These are phyloP conservation scores for Pachyseris speciosa DNA, from an alignment of 64 coral and sea anemone genomes.

Conservation along the genomic window DNA sequence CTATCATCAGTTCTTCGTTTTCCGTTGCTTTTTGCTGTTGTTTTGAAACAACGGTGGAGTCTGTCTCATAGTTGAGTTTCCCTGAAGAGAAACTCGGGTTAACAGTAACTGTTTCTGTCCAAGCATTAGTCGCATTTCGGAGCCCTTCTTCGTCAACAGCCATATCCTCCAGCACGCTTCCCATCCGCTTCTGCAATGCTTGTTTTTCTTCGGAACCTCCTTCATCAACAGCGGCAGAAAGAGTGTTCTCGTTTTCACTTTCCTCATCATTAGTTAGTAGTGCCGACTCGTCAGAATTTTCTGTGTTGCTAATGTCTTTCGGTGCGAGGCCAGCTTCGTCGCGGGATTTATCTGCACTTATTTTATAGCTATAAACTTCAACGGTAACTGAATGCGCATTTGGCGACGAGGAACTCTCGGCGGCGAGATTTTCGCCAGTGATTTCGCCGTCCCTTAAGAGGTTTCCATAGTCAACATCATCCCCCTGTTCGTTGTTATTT, in stretches of 20 bases:
- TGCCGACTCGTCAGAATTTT: neutral
- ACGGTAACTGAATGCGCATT: slow-evolving; percentile 25
- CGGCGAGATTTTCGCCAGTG: neutral
- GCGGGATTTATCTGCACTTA: neutral
- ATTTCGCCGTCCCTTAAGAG: neutral
- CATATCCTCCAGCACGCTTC: neutral
- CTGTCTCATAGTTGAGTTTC: neutral
- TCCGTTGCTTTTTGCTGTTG: neutral
- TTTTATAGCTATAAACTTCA: slow-evolving; percentile 48
- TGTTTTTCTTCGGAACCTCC: neutral
- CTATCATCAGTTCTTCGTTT: neutral
- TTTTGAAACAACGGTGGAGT: neutral
- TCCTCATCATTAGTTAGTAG: too few species aligned
- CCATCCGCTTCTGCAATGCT: neutral
- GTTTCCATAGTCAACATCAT: neutral
- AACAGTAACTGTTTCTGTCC: neutral
- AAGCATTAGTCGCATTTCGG: neutral
- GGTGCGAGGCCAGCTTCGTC: neutral
- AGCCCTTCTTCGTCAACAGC: neutral
- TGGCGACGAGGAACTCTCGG: neutral
- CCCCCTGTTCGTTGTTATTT: neutral
- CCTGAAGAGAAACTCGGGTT: neutral
- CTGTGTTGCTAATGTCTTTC: neutral
- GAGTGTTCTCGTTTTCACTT: too few species aligned
- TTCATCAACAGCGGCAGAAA: too few species aligned